Conservation (phyloP, 2,888 invertebrate genomes). For the Philereme transversata region DNA sequence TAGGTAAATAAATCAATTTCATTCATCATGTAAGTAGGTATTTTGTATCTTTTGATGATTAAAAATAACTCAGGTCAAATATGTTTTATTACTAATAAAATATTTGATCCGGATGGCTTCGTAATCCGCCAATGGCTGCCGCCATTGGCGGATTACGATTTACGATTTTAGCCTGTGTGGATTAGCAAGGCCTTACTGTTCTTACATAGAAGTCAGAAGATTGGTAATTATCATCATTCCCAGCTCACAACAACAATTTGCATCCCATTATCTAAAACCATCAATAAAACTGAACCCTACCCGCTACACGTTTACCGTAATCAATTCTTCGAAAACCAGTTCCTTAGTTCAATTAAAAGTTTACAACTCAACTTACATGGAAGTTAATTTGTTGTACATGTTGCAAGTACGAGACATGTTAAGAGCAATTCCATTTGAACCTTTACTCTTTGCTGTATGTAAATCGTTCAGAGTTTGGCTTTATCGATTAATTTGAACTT, state of each 20-base stretch:
- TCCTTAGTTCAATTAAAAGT: conserved; percentile 40
- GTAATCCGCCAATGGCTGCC: too few relatives aligned
- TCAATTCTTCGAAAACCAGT: conserved; percentile 36
- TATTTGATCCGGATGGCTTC: too few relatives aligned
- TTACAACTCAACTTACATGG: conserved; percentile 33
- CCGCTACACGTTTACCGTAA: conserved; percentile 25
- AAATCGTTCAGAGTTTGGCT: conserved; percentile 2
- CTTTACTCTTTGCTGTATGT: conserved; percentile 14
- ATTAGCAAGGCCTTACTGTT: too few relatives aligned
- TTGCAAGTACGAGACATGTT: conserved; percentile 12
- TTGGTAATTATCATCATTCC: not conserved
- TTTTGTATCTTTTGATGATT: too few relatives aligned
- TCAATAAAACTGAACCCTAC: conserved; percentile 15
- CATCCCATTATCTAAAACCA: conserved; percentile 18
- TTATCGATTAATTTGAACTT: conserved; percentile 5
- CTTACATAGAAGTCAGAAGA: too few relatives aligned
- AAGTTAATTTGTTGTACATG: conserved; percentile 33
- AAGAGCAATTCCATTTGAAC: conserved; percentile 19
- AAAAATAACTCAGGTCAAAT: too few relatives aligned
- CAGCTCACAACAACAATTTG: conserved; percentile 6
- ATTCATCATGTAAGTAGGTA: too few relatives aligned
- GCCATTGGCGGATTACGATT: too few relatives aligned
- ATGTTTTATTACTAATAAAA: too few relatives aligned
- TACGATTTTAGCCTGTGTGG: too few relatives aligned
- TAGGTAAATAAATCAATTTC: too few relatives aligned